Conservation (phyloP, 2,113 vertebrate genomes). For the Lycaon pictus region DNA sequence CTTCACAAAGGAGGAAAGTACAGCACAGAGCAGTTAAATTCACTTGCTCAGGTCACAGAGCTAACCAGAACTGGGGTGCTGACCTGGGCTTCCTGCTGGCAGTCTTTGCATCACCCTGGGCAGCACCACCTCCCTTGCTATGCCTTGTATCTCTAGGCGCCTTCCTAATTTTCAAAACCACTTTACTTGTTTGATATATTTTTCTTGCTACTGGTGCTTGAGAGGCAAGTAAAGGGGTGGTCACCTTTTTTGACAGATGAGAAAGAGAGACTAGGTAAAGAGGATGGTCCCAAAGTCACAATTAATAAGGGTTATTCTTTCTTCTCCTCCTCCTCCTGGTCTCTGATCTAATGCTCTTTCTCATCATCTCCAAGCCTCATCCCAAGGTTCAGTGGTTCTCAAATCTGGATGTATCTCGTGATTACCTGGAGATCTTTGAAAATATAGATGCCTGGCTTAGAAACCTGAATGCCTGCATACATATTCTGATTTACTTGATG, state of each 20-base stretch:
- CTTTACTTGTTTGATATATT: not conserved
- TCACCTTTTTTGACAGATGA: not conserved
- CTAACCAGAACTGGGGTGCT: not conserved
- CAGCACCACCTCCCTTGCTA: too few species aligned
- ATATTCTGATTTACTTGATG: not conserved
- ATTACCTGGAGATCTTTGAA: not conserved
- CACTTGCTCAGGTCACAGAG: not conserved
- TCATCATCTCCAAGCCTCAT: not conserved
- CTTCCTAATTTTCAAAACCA: not conserved
- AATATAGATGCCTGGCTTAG: not conserved
- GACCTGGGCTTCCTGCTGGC: not conserved
- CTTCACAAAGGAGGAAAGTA: not conserved
- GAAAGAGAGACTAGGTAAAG: not conserved
- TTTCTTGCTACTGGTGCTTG: not conserved
- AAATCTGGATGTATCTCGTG: not conserved
- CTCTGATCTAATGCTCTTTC: not conserved
- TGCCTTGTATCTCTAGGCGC: not conserved
- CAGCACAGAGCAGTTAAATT: not conserved
- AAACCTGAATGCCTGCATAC: not conserved
- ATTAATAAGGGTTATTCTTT: not conserved
- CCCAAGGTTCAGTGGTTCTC: not conserved
- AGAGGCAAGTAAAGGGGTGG: not conserved
- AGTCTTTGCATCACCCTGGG: not conserved
- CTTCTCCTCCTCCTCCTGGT: not conserved
- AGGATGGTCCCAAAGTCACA: not conserved